These are phyloP conservation scores for Ptychobarbus kaznakovi DNA, from an alignment of 2,797 vertebrate genomes.

Conservation along the genomic window DNA sequence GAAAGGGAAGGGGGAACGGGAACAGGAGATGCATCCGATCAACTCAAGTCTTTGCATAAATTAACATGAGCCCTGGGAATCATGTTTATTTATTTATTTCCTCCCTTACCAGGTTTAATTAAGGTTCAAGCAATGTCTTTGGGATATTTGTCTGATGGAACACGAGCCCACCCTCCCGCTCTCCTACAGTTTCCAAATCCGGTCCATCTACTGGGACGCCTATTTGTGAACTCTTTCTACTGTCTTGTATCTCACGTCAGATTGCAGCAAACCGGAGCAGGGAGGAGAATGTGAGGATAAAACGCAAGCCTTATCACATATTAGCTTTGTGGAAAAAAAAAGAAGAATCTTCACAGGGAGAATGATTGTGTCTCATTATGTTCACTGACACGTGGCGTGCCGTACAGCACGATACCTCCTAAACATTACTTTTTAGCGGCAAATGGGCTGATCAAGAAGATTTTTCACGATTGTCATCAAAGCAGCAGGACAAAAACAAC, in stretches of 20 bases:
- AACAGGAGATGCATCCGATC: slow-evolving; percentile 37
- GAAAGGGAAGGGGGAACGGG: not conserved
- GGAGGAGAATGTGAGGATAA: slow-evolving; percentile 47
- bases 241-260: slow-evolving; percentile 54
- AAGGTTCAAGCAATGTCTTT: slow-evolving; percentile 53
- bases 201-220: slow-evolving; percentile 54
- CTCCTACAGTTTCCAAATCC: slow-evolving; percentile 55
- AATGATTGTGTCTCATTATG: slow-evolving; percentile 49
- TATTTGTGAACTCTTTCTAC: slow-evolving; percentile 55
- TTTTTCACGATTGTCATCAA: slow-evolving; percentile 56
- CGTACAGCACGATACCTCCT: slow-evolving; percentile 45
- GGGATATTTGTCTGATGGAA: slow-evolving; percentile 54
- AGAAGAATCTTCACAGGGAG: slow-evolving; percentile 26
- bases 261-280: slow-evolving; percentile 39
- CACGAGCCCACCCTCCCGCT: slow-evolving; percentile 24
- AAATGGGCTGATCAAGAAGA: slow-evolving; percentile 42
- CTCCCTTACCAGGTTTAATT: slow-evolving; percentile 57
- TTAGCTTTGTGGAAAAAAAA: slow-evolving; percentile 42
- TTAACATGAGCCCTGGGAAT: slow-evolving; percentile 50
- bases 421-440: slow-evolving; percentile 52
- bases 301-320: slow-evolving; percentile 41
- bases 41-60: slow-evolving; percentile 54
- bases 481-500: slow-evolving; percentile 16
- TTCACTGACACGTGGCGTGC: slow-evolving; percentile 25
- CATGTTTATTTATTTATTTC: slow-evolving; percentile 56